Base-by-base conservation (phyloP, 2,113 vertebrate species). In the Bos javanicus region DNA sequence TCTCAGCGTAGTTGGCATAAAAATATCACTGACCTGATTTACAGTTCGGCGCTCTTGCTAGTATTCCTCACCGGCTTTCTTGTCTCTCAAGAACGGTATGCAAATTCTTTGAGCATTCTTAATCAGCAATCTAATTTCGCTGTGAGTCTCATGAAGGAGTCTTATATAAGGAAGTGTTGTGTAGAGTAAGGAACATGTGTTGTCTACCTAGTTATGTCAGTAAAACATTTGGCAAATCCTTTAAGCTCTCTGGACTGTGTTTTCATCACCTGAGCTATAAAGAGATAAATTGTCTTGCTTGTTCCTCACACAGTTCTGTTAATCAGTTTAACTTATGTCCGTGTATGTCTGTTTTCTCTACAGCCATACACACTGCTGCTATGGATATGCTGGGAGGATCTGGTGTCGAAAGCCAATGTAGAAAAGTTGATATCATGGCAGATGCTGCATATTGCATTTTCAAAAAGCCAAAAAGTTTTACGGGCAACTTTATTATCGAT, bases 401-500 rank as follows among this genome's bases (percentile, higher is more conserved):
- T 1, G 99, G 97, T 7, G 80, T 99, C 11, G 98, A 98, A 54
- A 99, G 99, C 56, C 99, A 99, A n/a, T 99, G 99, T 98, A 99
- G 99, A 59, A 99, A 99, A 46, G 98, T 99, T 0, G 99, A 99
- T 85, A 99, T 99, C 96, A 99, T 99, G 74, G 99, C 99, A 1
- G 99, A 99, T 92, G 99, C 99, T 52, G 99, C 99, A 1, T 99
- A 99, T 54, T 99, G 99, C 96, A 98, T 99, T 98, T 98, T 99
- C 95, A 99, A 98, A 93, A 99, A 98, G 86, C 99, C 99, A 0
- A 99, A 98, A 98, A 99, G 94, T 98, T 99, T 99, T 98, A 99
- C 99, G 0, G 99, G 99, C 52, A 99, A 99, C 96, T 99, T 99
- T 93, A 21, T 99, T 97, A 99, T 99, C 96, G 99, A 99, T 94